Percentiles rank a stretch among this genome's conserved stretches.
Evolutionary conservation across 2,888 invertebrate genomes (phyloP).

Genomic region (Cryptus armator): DNA sequence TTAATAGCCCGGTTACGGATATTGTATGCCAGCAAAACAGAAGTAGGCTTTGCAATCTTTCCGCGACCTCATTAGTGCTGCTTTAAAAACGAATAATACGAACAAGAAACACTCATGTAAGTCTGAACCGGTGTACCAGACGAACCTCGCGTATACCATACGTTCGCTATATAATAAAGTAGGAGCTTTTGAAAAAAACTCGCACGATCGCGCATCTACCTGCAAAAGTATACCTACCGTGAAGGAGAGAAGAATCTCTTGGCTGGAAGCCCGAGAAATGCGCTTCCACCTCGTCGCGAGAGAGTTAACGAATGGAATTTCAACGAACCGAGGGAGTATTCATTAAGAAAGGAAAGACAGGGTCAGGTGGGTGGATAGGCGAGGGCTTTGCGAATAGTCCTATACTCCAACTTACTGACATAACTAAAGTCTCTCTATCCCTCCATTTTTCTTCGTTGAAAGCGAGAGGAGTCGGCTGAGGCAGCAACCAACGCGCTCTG

Average conservation of each 20-base stretch:
- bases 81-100: constrained; percentile 48
- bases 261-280: constrained; percentile 51
- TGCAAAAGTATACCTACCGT: constrained; percentile 37
- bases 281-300: constrained; percentile 38
- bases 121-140: not conserved
- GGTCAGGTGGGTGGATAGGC: constrained; percentile 25
- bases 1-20: constrained; percentile 54
- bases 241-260: constrained; percentile 51
- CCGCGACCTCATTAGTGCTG: constrained; percentile 60
- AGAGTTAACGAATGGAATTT: constrained; percentile 67
- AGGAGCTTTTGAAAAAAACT: constrained; percentile 39
- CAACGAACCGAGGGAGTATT: constrained; percentile 66
- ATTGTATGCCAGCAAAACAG: constrained; percentile 48
- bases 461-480: constrained; percentile 3
- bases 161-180: constrained; percentile 33
- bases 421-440: not conserved
- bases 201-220: constrained; percentile 39
- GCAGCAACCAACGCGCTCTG: constrained; percentile 4
- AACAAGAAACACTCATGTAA: constrained; percentile 30
- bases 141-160: not conserved
- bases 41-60: constrained; percentile 48
- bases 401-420: not conserved
- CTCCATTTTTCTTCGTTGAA: constrained; percentile 5
- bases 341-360: constrained; percentile 62
- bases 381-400: constrained; percentile 57